Evolutionary conservation across 2,797 vertebrate species (phyloP), one percentile per base, ranked within the genome.

Genomic region (Gambelia wislizenii): DNA sequence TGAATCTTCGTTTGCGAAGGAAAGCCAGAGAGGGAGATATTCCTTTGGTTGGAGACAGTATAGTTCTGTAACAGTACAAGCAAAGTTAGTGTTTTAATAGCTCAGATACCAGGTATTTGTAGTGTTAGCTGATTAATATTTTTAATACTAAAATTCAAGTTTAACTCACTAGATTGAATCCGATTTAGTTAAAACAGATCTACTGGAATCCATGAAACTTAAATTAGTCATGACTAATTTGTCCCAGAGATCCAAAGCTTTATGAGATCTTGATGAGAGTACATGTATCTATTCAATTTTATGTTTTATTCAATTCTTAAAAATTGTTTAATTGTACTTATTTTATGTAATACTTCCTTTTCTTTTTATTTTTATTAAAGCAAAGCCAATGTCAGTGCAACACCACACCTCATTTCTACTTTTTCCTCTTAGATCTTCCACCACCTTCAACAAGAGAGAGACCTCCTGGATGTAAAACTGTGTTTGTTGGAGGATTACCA

Each of bases 401-500:
- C 27, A 12, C 93, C 93, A 92, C 42, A 94, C 92, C 78, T 95
- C 87, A 92, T 95, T 93, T 95, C 92, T 44, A 22, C 10, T 0
- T 1, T 54, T 95, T 94, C 93, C 83, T 90, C 88, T 90, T 95
- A 98, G 98, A 98, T 97, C 97, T 98, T 91, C 98, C 98, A 44
- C 98, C 98, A 93, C 98, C 98, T 85, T 98, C 98, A 82, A 98
- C 98, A 85, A 97, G 98, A 96, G 98, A 98, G 91, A 96, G 98
- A 83, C 98, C 98, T 93, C 98, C 98, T 36, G 98, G 98, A 85
- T 98, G 98, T 93, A 98, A 98, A 96, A 98, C 98, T 2, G 97
- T 98, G 87, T 98, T 98, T 96, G 98, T 98, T 16, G 98, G 98
- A 93, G 98, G 98, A 91, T 97, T 98, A 93, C 98, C 98, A 39